Conservation (phyloP, 2,888 invertebrate genomes). For the Leptogaster cylindrica region DNA sequence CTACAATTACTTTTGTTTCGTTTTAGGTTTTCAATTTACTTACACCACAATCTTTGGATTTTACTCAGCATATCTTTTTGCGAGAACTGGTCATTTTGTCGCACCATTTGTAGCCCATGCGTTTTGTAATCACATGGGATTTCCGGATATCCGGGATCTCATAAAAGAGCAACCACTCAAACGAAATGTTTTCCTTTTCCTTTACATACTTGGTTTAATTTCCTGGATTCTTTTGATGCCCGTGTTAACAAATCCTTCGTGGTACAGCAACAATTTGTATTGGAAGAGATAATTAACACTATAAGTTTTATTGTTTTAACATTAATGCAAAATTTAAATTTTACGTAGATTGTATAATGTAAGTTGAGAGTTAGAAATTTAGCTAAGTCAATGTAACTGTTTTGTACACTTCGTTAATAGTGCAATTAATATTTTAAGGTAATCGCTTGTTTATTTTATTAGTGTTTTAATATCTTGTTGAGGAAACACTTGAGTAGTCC, state of each 20-base stretch:
- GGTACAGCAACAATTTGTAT: slow-evolving; percentile 69
- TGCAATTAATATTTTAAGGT: too few species aligned
- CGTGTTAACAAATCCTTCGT: slow-evolving; percentile 75
- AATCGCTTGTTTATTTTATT: too few species aligned
- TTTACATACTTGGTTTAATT: slow-evolving; percentile 78
- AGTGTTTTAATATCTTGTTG: too few species aligned
- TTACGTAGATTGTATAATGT: too few species aligned
- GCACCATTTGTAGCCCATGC: slow-evolving; percentile 90
- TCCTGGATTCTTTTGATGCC: slow-evolving; percentile 79
- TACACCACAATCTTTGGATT: slow-evolving; percentile 94
- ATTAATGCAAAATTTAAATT: too few species aligned
- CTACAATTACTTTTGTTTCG: slow-evolving; percentile 49
- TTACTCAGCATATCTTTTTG: slow-evolving; percentile 91
- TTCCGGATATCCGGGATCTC: slow-evolving; percentile 84
- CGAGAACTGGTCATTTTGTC: slow-evolving; percentile 87
- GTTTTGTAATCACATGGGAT: slow-evolving; percentile 97
- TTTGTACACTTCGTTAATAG: too few species aligned
- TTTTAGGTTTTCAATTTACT: slow-evolving; percentile 81
- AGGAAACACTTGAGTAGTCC: too few species aligned
- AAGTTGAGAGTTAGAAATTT: too few species aligned
- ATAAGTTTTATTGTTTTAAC: too few species aligned
- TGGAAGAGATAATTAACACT: slow-evolving; percentile 62
- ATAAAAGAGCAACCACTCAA: slow-evolving; percentile 65
- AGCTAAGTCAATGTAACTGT: too few species aligned
- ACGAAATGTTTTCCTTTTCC: slow-evolving; percentile 68